Percentiles rank a stretch among this genome's conserved stretches.
Conservation (phyloP, 2,888 invertebrate species). For the Lochmaea capreae region DNA sequence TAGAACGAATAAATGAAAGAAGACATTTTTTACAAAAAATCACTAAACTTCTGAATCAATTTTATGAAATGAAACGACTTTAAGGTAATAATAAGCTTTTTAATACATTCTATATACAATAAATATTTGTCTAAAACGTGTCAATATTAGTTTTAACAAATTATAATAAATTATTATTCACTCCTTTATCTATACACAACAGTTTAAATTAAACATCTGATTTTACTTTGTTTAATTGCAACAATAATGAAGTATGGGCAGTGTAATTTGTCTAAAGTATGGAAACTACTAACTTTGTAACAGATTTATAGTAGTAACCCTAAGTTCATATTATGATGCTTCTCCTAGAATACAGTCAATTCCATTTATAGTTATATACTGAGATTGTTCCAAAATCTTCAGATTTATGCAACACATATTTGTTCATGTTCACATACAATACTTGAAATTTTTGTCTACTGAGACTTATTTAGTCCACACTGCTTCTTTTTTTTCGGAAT, state of each 20-base stretch:
- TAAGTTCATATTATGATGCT: too few species aligned
- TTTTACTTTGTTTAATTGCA: background rate
- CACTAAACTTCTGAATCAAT: background rate
- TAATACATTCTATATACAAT: conserved; percentile 11
- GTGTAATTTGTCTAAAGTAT: background rate
- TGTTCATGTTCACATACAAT: background rate
- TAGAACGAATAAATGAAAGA: too few species aligned
- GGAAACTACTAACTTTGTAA: too few species aligned
- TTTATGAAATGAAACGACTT: background rate
- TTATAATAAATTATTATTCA: background rate
- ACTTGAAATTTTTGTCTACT: background rate
- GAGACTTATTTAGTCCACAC: background rate
- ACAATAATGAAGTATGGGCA: background rate
- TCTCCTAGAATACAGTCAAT: too few species aligned
- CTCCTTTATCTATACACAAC: background rate
- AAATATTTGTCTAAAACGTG: conserved; percentile 17
- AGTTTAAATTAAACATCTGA: background rate
- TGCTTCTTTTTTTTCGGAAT: background rate
- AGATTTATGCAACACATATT: too few species aligned
- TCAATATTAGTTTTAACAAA: background rate
- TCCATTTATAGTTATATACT: too few species aligned
- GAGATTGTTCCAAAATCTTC: too few species aligned
- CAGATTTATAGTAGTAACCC: too few species aligned
- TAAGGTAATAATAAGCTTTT: conserved; percentile 10
- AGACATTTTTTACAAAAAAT: background rate